Evolutionary conservation across 2,797 vertebrate genomes (phyloP).

Genomic region (Phaenicophaeus curvirostris): DNA sequence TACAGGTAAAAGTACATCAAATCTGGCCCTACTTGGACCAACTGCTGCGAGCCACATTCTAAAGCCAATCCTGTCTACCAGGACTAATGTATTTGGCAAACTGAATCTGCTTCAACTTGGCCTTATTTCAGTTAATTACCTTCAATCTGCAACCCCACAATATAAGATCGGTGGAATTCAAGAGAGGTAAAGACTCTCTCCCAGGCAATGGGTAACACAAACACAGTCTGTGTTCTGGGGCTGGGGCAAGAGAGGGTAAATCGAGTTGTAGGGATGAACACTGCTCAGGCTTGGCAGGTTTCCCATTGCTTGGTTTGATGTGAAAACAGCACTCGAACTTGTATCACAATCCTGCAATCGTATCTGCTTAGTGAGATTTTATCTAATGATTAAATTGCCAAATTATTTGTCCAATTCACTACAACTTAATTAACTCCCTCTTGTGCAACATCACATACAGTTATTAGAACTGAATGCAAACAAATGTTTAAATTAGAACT

Average conservation of each 20-base stretch:
- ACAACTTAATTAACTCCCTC: neutral
- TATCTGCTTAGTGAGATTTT: neutral
- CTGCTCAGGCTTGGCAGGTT: neutral
- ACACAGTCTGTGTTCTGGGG: fast-evolving
- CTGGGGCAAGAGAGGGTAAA: neutral
- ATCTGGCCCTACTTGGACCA: neutral
- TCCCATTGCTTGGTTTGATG: neutral
- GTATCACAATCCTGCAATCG: neutral
- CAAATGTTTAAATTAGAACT: neutral
- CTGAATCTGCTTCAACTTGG: neutral
- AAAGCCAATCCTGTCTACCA: neutral
- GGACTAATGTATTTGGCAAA: neutral
- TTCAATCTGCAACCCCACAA: neutral
- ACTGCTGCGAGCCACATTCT: neutral
- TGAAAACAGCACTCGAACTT: neutral
- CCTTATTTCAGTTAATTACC: neutral
- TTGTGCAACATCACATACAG: neutral
- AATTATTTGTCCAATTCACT: neutral
- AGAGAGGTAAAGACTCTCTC: neutral
- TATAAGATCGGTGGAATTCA: neutral
- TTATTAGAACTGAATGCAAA: neutral
- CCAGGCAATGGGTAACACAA: neutral
- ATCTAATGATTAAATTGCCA: neutral
- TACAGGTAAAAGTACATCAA: neutral
- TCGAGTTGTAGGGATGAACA: neutral